Percentiles rank a stretch among this genome's conserved stretches.
Evolutionary conservation across 1,140 invertebrate genomes (phyloP).

Genomic region (Euglossa dilemma): DNA sequence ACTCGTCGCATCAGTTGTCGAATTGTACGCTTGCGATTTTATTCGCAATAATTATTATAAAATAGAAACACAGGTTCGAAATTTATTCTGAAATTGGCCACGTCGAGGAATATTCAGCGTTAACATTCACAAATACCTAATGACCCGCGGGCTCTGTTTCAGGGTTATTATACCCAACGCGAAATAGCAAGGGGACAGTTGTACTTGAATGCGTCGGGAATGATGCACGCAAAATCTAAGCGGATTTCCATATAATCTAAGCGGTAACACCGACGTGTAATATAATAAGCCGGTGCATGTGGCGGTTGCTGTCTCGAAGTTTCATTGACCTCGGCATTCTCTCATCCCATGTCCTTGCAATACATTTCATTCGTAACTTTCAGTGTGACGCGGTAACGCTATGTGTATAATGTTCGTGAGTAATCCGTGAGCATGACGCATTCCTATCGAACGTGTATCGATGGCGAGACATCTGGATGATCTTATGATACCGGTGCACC

Average conservation of each 20-base stretch:
- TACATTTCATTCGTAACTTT: conserved; percentile 67
- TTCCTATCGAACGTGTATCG: not conserved
- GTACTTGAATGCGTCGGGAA: not conserved
- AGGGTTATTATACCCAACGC: not conserved
- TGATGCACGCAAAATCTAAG: not conserved
- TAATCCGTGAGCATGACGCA: not conserved
- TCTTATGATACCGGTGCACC: not conserved
- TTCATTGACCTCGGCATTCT: conserved; percentile 58
- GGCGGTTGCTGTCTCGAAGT: not conserved
- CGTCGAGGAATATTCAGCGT: too few species aligned
- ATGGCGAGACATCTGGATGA: not conserved
- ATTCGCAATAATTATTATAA: too few species aligned
- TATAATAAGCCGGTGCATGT: not conserved
- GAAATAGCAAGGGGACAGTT: not conserved
- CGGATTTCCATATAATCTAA: too few species aligned
- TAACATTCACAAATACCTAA: too few species aligned
- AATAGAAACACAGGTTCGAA: too few species aligned
- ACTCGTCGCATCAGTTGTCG: too few species aligned
- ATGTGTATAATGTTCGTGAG: conserved; percentile 23
- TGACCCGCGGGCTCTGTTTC: not conserved
- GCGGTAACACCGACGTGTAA: conserved; percentile 7
- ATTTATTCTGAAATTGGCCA: too few species aligned
- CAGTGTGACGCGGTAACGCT: conserved; percentile 37
- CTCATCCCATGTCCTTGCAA: conserved; percentile 49
- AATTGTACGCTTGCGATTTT: too few species aligned